Evolutionary conservation across 2,888 invertebrate species (phyloP).

Genomic region (Sthenelais limicola): DNA sequence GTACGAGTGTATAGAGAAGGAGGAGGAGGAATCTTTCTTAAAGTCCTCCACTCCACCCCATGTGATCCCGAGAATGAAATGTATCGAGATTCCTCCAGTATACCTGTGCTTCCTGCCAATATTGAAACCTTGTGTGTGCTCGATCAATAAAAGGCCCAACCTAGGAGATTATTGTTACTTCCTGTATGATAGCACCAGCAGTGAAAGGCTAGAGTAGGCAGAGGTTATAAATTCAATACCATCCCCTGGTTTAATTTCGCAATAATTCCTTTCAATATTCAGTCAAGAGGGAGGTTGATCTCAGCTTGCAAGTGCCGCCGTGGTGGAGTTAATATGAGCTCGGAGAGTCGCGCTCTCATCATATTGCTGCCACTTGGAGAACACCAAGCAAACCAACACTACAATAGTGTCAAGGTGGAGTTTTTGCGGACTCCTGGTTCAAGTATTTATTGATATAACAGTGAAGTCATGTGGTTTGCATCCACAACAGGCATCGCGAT

Average conservation of each 20-base stretch:
- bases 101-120: too few relatives aligned
- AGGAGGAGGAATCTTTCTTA: too few relatives aligned
- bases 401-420: neutral
- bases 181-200: too few relatives aligned
- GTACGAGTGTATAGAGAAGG: too few relatives aligned
- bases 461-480: slow-evolving; percentile 18
- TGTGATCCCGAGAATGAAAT: too few relatives aligned
- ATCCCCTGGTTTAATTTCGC: slow-evolving; percentile 9
- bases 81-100: too few relatives aligned
- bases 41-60: too few relatives aligned
- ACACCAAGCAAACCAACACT: neutral
- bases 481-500: neutral
- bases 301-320: neutral
- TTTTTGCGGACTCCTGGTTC: neutral
- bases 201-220: too few relatives aligned
- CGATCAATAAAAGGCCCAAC: too few relatives aligned
- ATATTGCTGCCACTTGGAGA: slow-evolving; percentile 1
- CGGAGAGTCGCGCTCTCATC: slow-evolving; percentile 11
- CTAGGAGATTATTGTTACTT: too few relatives aligned
- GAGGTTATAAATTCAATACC: too few relatives aligned
- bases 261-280: slow-evolving; percentile 21
- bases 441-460: slow-evolving; percentile 23
- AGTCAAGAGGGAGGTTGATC: neutral
- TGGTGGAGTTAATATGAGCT: slow-evolving; percentile 5
- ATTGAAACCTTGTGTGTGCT: too few relatives aligned